These are phyloP conservation scores for Porphyrio hochstetteri DNA, from an alignment of 2,113 vertebrate species.

Conservation along the genomic window DNA sequence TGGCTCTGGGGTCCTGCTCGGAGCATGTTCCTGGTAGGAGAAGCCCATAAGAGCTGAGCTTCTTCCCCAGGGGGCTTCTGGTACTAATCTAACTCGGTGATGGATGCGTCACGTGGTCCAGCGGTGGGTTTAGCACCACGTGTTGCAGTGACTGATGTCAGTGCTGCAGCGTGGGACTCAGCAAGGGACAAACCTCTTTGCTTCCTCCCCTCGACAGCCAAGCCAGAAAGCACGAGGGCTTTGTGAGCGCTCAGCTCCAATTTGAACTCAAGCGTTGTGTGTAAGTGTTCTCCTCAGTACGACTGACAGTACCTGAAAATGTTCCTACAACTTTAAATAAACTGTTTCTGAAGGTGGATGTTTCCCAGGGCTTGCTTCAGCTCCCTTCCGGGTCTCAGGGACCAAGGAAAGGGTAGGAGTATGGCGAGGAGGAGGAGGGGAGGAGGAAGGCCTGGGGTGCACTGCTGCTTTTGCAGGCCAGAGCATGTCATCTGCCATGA, in stretches of 20 bases:
- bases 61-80: neutral
- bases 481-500: neutral
- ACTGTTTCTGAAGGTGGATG: neutral
- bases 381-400: neutral
- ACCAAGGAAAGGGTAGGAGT: neutral
- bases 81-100: too few species aligned
- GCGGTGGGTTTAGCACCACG: rapidly evolving
- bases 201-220: rapidly evolving
- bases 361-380: neutral
- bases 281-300: neutral
- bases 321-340: conserved; percentile 1
- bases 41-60: neutral
- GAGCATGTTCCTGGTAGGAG: rapidly evolving
- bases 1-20: neutral
- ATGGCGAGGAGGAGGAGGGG: neutral
- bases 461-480: neutral
- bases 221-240: rapidly evolving
- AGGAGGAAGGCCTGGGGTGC: neutral
- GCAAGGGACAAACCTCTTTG: neutral
- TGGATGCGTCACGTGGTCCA: neutral
- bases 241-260: neutral
- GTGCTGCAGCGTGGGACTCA: neutral
- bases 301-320: neutral
- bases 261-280: neutral
- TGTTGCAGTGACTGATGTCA: neutral